phyloP scores from a whole-genome alignment of 1,140 invertebrate species.

The Spodoptera frugiperda region DNA sequence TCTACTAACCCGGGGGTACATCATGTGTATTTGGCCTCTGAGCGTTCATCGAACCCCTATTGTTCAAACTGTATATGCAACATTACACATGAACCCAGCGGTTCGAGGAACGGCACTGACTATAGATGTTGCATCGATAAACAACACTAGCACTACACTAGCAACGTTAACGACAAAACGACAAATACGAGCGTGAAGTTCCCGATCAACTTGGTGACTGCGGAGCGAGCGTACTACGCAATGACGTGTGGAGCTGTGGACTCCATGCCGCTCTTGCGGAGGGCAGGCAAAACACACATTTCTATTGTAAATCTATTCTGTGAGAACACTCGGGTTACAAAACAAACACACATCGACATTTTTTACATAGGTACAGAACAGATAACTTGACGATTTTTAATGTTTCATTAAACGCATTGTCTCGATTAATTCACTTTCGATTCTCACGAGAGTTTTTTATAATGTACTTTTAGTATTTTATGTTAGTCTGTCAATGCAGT shows the following conservation, averaged over 20 bases:
- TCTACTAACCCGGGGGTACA: slow-evolving; percentile 71
- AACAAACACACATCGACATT: slow-evolving; percentile 64
- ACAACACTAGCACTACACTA: background rate
- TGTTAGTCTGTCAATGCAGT: background rate
- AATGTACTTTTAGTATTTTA: slow-evolving; percentile 14
- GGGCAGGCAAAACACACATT: slow-evolving; percentile 72
- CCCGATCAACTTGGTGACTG: slow-evolving; percentile 69
- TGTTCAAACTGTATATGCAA: slow-evolving; percentile 50
- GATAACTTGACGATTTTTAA: slow-evolving; percentile 51
- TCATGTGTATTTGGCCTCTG: slow-evolving; percentile 62
- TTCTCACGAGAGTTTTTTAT: slow-evolving; percentile 18
- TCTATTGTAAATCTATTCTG: slow-evolving; percentile 70
- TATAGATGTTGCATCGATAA: slow-evolving; percentile 30
- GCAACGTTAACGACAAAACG: slow-evolving; percentile 42
- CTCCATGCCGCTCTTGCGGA: slow-evolving; percentile 56
- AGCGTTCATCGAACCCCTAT: slow-evolving; percentile 69
- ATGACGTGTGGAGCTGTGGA: slow-evolving; percentile 53
- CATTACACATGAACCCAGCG: slow-evolving; percentile 53
- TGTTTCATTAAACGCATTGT: slow-evolving; percentile 46
- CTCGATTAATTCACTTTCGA: slow-evolving; percentile 36
- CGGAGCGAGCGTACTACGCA: slow-evolving; percentile 53
- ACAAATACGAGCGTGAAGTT: slow-evolving; percentile 69
- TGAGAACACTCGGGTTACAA: slow-evolving; percentile 79
- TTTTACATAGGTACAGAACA: slow-evolving; percentile 51
- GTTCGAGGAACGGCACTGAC: slow-evolving; percentile 49